phyloP scores from a whole-genome alignment of 2,888 invertebrate genomes.

The Oligia strigilis region DNA sequence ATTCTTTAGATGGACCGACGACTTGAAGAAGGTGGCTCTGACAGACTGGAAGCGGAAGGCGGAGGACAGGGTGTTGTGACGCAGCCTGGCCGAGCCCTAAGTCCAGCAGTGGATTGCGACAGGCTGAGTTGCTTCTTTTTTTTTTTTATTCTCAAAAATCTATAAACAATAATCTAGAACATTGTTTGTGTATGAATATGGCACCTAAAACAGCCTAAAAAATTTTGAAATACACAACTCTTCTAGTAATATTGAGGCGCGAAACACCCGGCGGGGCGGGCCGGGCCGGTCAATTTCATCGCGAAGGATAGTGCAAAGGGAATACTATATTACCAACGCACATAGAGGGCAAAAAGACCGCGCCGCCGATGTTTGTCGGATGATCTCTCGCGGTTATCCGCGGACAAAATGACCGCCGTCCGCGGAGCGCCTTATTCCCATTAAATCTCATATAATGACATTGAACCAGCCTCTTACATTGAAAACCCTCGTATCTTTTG shows the following conservation, averaged over 20 bases:
- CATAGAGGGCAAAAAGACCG: background rate
- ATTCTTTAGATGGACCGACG: too few relatives aligned
- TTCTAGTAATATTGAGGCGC: constrained; percentile 20
- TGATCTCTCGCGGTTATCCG: background rate
- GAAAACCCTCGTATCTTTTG: constrained; percentile 82
- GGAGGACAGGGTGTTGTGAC: too few relatives aligned
- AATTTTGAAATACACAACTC: constrained; percentile 36
- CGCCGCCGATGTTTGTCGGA: background rate
- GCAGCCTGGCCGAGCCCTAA: too few relatives aligned
- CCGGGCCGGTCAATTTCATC: too few relatives aligned
- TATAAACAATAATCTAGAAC: background rate
- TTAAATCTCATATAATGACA: constrained; percentile 83
- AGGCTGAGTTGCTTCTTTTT: too few relatives aligned
- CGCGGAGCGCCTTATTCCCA: constrained; percentile 67
- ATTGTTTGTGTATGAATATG: background rate
- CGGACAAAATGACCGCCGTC: too few relatives aligned
- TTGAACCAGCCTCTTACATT: constrained; percentile 74
- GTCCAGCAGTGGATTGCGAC: too few relatives aligned
- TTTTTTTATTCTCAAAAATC: background rate
- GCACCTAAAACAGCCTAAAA: background rate
- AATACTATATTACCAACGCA: too few relatives aligned
- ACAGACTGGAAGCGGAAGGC: too few relatives aligned
- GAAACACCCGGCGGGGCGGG: too few relatives aligned
- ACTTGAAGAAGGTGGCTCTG: too few relatives aligned
- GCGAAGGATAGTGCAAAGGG: too few relatives aligned